Base-by-base conservation (phyloP, 2,888 invertebrate species). In the Heliconius sara region DNA sequence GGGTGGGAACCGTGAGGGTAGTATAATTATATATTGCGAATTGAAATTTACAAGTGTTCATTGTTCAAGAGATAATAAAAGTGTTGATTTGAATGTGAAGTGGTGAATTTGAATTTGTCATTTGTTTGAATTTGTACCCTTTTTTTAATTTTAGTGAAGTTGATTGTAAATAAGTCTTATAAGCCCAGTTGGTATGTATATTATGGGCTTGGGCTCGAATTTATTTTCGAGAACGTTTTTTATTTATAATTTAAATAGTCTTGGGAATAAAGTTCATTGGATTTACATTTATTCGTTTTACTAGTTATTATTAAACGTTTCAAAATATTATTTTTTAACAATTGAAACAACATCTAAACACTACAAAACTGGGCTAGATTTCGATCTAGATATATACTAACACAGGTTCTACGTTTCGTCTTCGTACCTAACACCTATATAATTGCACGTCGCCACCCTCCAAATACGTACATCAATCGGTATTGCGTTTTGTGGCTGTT, bases 1-100 rank as follows among this genome's bases (percentile, higher is more conserved):
- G 73, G 67, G 77, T 57, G 60, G 67, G 80, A 66, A 34, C 7
- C 2, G 30, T 52, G 67, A 75, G 79, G 70, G 76, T 76, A 65
- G 63, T 79, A 63, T 76, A 78, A 82, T 82, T 80, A 76, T 79
- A 72, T 65, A 65, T 60, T 71, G 67, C 16, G 71, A 77, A 80
- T 77, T 79, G 73, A 74, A 74, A 79, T 79, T 68, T 75, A 75
- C 67, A 63, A 66, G 78, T 75, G 74, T 63, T 68, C 25, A 79
- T 75, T 75, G 63, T 75, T 60, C 57, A 30, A 47, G 47, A 70
- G 63, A 68, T 79, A 30, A 27, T 39, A 19, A 47, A 65, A 27
- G 27, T 75, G 43, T 10, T 27, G 12, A 65, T 75, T 63, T 63
- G 19, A 75, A 75, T 75, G 34, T 75, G 19, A 22, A 47, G 39